A percentile compares a stretch with the other conserved stretches of the same genome.
Evolutionary conservation across 2,888 invertebrate species (phyloP).

Genomic region (Adelognathus sp.): DNA sequence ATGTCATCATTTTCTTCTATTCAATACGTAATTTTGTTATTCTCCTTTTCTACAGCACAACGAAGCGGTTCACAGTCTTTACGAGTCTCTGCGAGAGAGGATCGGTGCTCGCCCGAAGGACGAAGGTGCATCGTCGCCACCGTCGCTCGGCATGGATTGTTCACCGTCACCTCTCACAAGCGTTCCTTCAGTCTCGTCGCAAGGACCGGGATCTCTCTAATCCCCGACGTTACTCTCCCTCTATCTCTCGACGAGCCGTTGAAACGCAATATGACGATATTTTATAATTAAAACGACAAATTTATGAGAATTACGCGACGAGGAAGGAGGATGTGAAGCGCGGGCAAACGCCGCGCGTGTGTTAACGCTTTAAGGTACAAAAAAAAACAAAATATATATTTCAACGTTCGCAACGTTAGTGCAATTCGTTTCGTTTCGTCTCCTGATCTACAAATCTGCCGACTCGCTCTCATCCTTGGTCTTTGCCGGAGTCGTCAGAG

Average conservation of each 20-base stretch:
- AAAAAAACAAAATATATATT: conserved; percentile 45
- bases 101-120: conserved; percentile 84
- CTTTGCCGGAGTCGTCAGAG: conserved; percentile 59
- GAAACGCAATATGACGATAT: conserved; percentile 17
- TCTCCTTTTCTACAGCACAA: conserved; percentile 86
- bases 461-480: neutral
- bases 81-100: conserved; percentile 90
- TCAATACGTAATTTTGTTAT: neutral
- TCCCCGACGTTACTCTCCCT: neutral
- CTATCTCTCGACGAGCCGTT: neutral
- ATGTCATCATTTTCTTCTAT: conserved; percentile 8
- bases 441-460: neutral
- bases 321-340: neutral
- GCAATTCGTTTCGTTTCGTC: conserved; percentile 1
- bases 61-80: conserved; percentile 91
- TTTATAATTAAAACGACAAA: conserved; percentile 9
- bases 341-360: neutral
- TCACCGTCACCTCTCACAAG: conserved; percentile 92
- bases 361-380: conserved; percentile 33
- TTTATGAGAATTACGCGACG: neutral
- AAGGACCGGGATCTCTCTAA: conserved; percentile 21
- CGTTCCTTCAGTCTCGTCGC: conserved; percentile 74
- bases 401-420: conserved; percentile 17
- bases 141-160: conserved; percentile 88
- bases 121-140: conserved; percentile 83